Base-by-base conservation (phyloP, 2,888 invertebrate species). In the Lordiphosa andalusiaca region DNA sequence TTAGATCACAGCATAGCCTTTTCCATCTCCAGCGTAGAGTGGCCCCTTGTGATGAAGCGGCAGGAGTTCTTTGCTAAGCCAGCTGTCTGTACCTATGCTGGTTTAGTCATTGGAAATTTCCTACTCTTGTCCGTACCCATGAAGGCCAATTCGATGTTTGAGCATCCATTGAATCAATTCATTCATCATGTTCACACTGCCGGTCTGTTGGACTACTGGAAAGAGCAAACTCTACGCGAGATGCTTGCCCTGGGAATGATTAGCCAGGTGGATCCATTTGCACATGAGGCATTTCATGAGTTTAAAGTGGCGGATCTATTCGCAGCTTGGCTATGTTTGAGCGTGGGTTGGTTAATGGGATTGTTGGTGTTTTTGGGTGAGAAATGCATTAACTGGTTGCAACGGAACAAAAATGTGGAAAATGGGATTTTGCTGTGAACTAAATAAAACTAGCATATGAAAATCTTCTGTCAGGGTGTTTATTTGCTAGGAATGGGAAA, bases 131-230 rank as follows among this genome's bases (percentile, higher is more conserved):
- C 69, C 3, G 1, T 83, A 3, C 63, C 76, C 3, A 42, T 78
- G 48, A 57, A 65, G 16, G 58, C 77, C 0, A 78, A 78, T 41
- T 80, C 77, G 0, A 67, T 83, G 7, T 83, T 52, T 2, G 71
- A 67, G 5, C 23, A 56, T n/a, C 64, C 66, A 0, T 12, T 78
- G 0, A 54, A 83, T 12, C 35, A 12, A 1, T 59, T 73, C 7
- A 66, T 83, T n/a, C 60, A 53, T n/a, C 53, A 33, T 1, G 33
- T 48, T 0, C 71, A 69, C 5, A 50, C 52, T 0, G 47, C 71
- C 0, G 84, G 77, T 0, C 41, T 78, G 0, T 2, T 46, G n/a
- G 3, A 16, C 6, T 61, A 53, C 13, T 78, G 84, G 77, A 65
- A 58, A n/a, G 21, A 52, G 12, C 53, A 76, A 53, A 53, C 71